Conservation (phyloP, 2,113 vertebrate species). For the Atractosteus spatula region DNA sequence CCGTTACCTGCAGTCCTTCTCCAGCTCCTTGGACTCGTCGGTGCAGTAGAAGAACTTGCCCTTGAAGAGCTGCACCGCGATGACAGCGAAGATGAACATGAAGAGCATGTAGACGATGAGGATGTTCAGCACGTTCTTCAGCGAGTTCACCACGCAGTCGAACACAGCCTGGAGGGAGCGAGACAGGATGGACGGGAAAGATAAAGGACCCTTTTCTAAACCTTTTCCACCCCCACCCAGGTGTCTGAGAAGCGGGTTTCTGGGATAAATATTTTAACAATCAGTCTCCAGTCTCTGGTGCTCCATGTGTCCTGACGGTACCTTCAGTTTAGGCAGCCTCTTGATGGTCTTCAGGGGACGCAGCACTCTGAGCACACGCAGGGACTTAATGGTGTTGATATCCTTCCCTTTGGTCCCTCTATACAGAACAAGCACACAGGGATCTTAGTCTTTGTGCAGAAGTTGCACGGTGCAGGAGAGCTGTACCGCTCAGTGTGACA, state of each 20-base stretch:
- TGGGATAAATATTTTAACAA: no score
- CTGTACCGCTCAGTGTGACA: background rate
- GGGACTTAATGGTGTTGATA: conserved; percentile 95
- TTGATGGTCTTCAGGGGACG: conserved; percentile 95
- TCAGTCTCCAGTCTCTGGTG: no score
- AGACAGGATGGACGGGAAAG: conserved; percentile 6
- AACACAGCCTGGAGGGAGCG: conserved; percentile 82
- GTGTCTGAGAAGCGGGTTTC: no score
- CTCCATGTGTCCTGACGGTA: conserved; percentile 33
- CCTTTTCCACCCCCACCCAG: no score
- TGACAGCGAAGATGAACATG: conserved; percentile 98
- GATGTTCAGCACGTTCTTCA: conserved; percentile 96
- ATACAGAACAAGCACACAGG: conserved; percentile 50
- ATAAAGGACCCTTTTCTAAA: no score
- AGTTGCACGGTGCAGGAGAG: background rate
- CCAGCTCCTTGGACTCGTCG: conserved; percentile 88
- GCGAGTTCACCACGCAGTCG: conserved; percentile 94
- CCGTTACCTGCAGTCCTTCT: conserved; percentile 90
- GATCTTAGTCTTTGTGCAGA: conserved; percentile 29
- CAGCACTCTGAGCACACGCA: conserved; percentile 87
- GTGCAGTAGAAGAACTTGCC: conserved; percentile 97
- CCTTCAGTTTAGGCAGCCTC: conserved; percentile 92
- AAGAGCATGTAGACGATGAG: conserved; percentile 96
- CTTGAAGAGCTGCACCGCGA: conserved; percentile 96
- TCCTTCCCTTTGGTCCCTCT: conserved; percentile 97